These are phyloP conservation scores for Muscicapa comitata DNA, from an alignment of 2,797 vertebrate species.

Conservation along the genomic window DNA sequence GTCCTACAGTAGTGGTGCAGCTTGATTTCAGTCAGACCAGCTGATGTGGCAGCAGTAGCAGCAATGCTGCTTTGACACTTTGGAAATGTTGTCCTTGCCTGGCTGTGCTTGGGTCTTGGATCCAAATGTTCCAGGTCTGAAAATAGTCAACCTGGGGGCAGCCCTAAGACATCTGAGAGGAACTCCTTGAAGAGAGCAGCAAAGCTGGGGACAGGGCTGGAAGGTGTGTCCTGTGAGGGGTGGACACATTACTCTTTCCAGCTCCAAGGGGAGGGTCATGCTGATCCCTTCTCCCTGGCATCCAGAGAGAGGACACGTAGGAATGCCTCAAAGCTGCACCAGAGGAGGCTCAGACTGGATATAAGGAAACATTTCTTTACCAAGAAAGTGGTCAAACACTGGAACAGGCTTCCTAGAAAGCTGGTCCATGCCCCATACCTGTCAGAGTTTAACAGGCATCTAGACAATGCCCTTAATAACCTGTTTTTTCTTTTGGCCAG, in stretches of 20 bases:
- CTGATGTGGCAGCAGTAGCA: accelerated
- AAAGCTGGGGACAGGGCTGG: not conserved
- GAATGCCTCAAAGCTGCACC: not conserved
- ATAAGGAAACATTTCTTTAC: not conserved
- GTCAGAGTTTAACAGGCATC: not conserved
- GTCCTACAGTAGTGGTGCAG: not conserved
- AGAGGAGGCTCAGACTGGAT: not conserved
- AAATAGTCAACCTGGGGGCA: not conserved
- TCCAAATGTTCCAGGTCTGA: not conserved
- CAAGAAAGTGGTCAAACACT: not conserved
- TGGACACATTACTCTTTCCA: not conserved
- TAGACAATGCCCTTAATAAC: not conserved
- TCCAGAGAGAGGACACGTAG: accelerated
- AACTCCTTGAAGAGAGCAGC: not conserved
- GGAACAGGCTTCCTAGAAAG: not conserved
- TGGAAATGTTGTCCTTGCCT: not conserved
- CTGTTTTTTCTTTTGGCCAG: not conserved
- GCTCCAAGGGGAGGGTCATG: not conserved
- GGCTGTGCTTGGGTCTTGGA: not conserved
- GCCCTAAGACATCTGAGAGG: not conserved
- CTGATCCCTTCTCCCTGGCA: not conserved
- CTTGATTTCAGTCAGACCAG: accelerated
- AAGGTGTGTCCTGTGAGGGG: not conserved
- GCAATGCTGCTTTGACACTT: not conserved
- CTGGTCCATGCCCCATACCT: not conserved